These are phyloP conservation scores for Spilosoma lubricipeda DNA, from an alignment of 2,888 invertebrate species.

Conservation along the genomic window DNA sequence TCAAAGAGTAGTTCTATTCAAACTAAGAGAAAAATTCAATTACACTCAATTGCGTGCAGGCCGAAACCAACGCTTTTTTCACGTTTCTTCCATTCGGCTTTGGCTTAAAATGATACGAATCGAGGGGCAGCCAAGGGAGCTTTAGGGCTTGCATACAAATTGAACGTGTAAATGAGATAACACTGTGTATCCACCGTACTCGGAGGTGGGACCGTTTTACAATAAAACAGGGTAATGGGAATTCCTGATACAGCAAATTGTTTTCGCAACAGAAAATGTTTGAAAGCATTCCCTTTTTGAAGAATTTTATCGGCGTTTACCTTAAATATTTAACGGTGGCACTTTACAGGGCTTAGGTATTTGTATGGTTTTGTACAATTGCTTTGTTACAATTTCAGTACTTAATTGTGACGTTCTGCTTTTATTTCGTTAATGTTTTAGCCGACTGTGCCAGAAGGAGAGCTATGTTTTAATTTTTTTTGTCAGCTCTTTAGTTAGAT, in stretches of 20 bases:
- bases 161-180: constrained; percentile 80
- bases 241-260: constrained; percentile 68
- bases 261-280: constrained; percentile 55
- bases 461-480: not conserved
- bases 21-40: constrained; percentile 58
- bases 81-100: constrained; percentile 50
- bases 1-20: constrained; percentile 49
- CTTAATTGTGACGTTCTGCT: not conserved
- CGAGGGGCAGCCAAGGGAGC: constrained; percentile 67
- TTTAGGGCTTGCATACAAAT: constrained; percentile 82
- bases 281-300: constrained; percentile 49
- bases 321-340: constrained; percentile 41
- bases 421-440: not conserved
- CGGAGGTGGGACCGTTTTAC: constrained; percentile 52
- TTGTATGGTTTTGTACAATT: not conserved
- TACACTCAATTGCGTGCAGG: constrained; percentile 52
- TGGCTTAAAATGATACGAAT: constrained; percentile 47
- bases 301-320: constrained; percentile 28
- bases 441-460: too few relatives aligned
- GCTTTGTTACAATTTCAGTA: not conserved
- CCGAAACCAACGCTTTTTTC: constrained; percentile 18
- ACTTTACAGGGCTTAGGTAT: not conserved
- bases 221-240: constrained; percentile 67
- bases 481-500: too few relatives aligned
- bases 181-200: constrained; percentile 56